Base-by-base conservation (phyloP, 2,797 vertebrate species). In the Pelodytes ibericus region DNA sequence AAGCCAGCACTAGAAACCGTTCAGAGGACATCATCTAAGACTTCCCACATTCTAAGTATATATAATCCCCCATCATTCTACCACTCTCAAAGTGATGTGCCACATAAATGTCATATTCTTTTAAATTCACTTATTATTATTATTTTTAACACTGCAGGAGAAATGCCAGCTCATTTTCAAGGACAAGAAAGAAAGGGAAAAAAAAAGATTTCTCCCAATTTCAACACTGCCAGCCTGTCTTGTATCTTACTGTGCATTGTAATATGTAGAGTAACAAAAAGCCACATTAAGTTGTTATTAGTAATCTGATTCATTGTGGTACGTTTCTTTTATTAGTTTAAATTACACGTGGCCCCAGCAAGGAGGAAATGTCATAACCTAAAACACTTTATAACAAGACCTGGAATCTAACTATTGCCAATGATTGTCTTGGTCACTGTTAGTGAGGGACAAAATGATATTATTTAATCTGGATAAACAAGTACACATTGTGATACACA, bases 1-100 rank as follows among this genome's bases (percentile, higher is more conserved):
- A 72, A 51, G 22, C 7, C 36, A 71, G 68, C 68, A 51, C 61
- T 65, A 58, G 60, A 58, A 49, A 33, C 63, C 68, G 30, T 78
- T 62, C 1, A 8, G 29, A 78, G 69, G 75, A 78, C 75, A 78
- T 60, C 61, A 77, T 77, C 25, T 60, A 39, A 72, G 53, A 39
- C 51, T 60, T 66, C 16, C 61, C 30, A 11, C 60, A 65, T 47
- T 26, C 66, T 63, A 70, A 63, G 58, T 62, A 67, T 63, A 63
- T 71, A 27, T 77, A 69, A 71, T 77, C 30, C 66, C 24, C 26
- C 58, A 15, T 70, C 31, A 62, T 63, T 64, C 29, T 29, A 25
- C 20, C 49, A 29, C 69, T 78, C 26, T 36, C 57, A 27, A 57
- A 65, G 62, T 49, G 29, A 53, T 33, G 51, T 53, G 47, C 26